phyloP scores from a whole-genome alignment of 2,797 vertebrate genomes.

The Heteromormyrus szaboi region DNA sequence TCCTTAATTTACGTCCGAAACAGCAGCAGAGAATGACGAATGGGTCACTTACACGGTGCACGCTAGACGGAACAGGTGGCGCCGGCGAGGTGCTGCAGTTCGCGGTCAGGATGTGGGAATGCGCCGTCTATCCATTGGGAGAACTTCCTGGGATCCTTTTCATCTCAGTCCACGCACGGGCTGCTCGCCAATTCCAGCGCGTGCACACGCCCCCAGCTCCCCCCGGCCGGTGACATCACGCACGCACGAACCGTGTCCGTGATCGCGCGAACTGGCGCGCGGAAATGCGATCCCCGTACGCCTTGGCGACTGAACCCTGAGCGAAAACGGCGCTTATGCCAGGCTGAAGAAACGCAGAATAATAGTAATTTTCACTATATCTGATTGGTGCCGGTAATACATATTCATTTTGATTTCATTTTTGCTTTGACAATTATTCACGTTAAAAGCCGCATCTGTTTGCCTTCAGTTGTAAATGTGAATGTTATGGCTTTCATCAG shows the following conservation, averaged over 20 bases:
- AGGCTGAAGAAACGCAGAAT: not conserved
- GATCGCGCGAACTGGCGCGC: slow-evolving; percentile 3
- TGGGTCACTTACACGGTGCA: not conserved
- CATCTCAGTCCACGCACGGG: slow-evolving; percentile 29
- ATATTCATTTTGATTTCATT: not conserved
- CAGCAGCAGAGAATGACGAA: not conserved
- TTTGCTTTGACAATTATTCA: not conserved
- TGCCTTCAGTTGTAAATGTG: not conserved
- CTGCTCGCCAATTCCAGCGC: slow-evolving; percentile 23
- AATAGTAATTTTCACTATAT: not conserved
- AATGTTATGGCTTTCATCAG: not conserved
- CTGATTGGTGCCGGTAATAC: not conserved
- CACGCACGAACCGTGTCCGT: slow-evolving; percentile 15
- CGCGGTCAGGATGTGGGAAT: slow-evolving; percentile 26
- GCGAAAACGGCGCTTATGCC: not conserved
- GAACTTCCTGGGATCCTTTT: slow-evolving; percentile 29
- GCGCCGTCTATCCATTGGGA: slow-evolving; percentile 26
- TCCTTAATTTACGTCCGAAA: not conserved
- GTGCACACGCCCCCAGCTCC: slow-evolving; percentile 17
- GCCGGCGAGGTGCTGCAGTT: slow-evolving; percentile 12
- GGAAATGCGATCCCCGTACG: not conserved
- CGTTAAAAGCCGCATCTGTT: not conserved
- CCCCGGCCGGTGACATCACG: slow-evolving; percentile 36
- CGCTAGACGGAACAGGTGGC: slow-evolving; percentile 25
- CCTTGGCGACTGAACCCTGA: not conserved